Base-by-base conservation (phyloP, 1,140 invertebrate genomes). In the Drosophila melanica region DNA sequence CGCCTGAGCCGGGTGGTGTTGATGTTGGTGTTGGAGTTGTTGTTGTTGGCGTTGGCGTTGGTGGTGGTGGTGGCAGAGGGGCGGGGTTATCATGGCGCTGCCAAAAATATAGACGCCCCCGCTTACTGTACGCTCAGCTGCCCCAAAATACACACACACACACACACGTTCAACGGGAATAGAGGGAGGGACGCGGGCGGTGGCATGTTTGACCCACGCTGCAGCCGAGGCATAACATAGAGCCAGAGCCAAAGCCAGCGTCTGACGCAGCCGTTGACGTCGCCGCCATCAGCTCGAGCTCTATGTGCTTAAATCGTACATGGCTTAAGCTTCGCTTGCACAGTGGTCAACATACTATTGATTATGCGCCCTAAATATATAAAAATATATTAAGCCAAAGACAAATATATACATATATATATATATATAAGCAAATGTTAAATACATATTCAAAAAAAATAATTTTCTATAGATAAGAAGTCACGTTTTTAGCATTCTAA, bases 21-120 rank as follows among this genome's bases (percentile, higher is more conserved):
- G 20, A 30, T 39, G 44, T 1, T 27, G 20, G 42, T 30, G 53
- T 14, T 3, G 50, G 1, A 11, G 20, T 6, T 30, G 58, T 2
- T 20, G 20, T 12, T 27, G 12, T 11, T 44, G 23, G n/a, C n/a
- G n/a, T 6, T 35, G 45, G 0, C 9, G 48, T 1, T 6, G 41
- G 14, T 18, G 18, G 35, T 18, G 41, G 30, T 16, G 20, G 33
- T 39, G 23, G 12, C 12, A 20, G 20, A 18, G 37, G 35, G 45
- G 41, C 44, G 47, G 27, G 51, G 65, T 55, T 60, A 65, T 27
- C 58, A 64, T 55, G 54, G 54, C 60, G 51, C 66, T 86, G 82
- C 82, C 82, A 86, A 86, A 86, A 86, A 82, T 87, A 86, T 79
- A 87, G 84, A 85, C 79, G 76, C 77, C 84, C 77, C 72, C 79